These are phyloP conservation scores for Melipona quadrifasciata DNA, from an alignment of 1,140 invertebrate species.

Conservation along the genomic window DNA sequence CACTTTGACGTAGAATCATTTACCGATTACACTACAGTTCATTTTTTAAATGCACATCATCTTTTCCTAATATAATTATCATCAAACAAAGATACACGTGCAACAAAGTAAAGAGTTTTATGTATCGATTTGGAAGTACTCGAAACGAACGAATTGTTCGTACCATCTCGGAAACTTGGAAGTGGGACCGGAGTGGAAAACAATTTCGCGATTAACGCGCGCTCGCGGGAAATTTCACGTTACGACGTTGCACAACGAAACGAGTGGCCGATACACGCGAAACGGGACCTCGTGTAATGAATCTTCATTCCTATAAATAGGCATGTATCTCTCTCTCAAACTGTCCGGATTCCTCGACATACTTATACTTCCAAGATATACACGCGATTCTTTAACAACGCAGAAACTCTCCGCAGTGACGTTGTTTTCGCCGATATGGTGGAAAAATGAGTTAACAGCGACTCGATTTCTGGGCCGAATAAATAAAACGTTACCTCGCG, in stretches of 20 bases:
- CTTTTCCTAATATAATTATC: too few relatives aligned
- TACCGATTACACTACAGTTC: too few relatives aligned
- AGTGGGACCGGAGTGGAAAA: background rate
- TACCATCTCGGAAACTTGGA: background rate
- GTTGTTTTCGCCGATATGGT: background rate
- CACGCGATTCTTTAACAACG: conserved; percentile 4
- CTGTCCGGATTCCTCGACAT: conserved; percentile 35
- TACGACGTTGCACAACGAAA: conserved; percentile 31
- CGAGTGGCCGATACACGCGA: conserved; percentile 35
- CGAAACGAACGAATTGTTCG: too few relatives aligned
- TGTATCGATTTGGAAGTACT: too few relatives aligned
- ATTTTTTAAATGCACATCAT: too few relatives aligned
- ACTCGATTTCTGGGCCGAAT: background rate
- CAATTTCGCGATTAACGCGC: background rate
- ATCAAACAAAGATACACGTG: too few relatives aligned
- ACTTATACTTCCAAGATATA: conserved; percentile 4
- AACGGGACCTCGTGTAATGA: conserved; percentile 50
- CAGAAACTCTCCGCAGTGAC: background rate
- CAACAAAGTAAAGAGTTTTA: too few relatives aligned
- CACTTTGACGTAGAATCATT: too few relatives aligned
- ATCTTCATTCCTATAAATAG: conserved; percentile 54
- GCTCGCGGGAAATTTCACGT: conserved; percentile 26
- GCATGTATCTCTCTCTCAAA: conserved; percentile 37
- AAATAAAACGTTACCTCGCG: background rate
- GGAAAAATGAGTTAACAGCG: background rate